phyloP scores from a whole-genome alignment of 1,140 invertebrate genomes.

The Apis florea region DNA sequence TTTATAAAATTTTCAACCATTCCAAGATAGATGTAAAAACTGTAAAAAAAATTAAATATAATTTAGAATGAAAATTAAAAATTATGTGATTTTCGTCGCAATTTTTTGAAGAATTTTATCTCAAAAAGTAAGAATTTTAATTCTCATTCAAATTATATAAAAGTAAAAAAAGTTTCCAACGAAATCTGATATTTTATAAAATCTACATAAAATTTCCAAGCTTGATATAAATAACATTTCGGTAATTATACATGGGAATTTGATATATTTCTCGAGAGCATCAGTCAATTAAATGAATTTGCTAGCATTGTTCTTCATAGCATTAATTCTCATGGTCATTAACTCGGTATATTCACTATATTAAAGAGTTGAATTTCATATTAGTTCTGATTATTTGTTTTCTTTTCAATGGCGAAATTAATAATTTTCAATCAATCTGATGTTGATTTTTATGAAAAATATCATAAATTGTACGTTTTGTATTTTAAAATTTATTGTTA shows the following conservation, averaged over 20 bases:
- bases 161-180: background rate
- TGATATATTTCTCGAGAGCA: background rate
- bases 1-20: too few relatives aligned
- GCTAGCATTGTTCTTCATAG: background rate
- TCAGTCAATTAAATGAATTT: background rate
- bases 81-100: background rate
- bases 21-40: background rate
- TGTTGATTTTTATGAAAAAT: background rate
- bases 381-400: too few relatives aligned
- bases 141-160: too few relatives aligned
- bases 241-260: background rate
- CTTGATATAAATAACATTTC: background rate
- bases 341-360: background rate
- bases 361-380: background rate
- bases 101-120: background rate
- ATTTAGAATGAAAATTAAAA: background rate
- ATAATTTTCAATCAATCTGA: background rate
- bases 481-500: background rate
- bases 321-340: constrained; percentile 13
- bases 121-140: background rate
- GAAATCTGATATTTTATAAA: background rate
- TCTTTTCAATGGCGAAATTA: constrained; percentile 11
- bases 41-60: background rate
- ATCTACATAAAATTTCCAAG: background rate
- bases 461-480: constrained; percentile 4